Conservation (phyloP, 2,888 invertebrate genomes). For the Erebia ligea region DNA sequence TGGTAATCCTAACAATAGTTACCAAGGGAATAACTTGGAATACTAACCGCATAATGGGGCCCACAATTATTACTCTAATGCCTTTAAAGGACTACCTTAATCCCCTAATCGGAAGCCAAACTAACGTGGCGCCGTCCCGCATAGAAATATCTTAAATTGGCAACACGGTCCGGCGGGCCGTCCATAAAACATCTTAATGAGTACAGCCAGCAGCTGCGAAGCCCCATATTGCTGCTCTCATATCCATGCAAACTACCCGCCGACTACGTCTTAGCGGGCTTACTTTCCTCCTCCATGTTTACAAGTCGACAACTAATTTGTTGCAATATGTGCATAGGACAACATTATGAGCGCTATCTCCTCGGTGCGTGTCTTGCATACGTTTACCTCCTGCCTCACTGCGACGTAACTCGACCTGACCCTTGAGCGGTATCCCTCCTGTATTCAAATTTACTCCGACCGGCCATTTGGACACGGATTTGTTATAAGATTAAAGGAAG, state of each 20-base stretch:
- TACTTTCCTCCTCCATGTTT: constrained; percentile 79
- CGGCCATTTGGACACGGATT: constrained; percentile 84
- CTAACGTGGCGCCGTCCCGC: constrained; percentile 80
- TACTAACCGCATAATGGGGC: constrained; percentile 72
- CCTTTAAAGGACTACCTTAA: constrained; percentile 81
- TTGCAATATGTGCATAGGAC: constrained; percentile 84
- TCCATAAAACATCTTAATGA: constrained; percentile 85
- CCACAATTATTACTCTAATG: constrained; percentile 80
- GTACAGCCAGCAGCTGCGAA: constrained; percentile 81
- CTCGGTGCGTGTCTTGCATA: constrained; percentile 82
- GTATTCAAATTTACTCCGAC: constrained; percentile 80
- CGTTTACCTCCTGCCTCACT: constrained; percentile 72
- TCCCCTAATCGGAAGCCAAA: constrained; percentile 82
- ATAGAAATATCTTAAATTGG: constrained; percentile 84
- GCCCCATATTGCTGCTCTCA: constrained; percentile 81
- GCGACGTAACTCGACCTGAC: constrained; percentile 70
- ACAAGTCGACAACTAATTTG: constrained; percentile 84
- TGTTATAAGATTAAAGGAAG: constrained; percentile 85
- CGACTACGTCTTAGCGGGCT: constrained; percentile 77
- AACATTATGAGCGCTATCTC: constrained; percentile 80
- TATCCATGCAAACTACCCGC: constrained; percentile 83
- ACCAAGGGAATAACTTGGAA: constrained; percentile 56
- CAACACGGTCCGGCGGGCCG: constrained; percentile 81
- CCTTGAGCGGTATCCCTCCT: constrained; percentile 74
- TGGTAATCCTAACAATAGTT: constrained; percentile 40